Evolutionary conservation across 2,113 vertebrate species (phyloP), one percentile per base, ranked within the genome.

Genomic region (Mesoclemmys tuberculata): DNA sequence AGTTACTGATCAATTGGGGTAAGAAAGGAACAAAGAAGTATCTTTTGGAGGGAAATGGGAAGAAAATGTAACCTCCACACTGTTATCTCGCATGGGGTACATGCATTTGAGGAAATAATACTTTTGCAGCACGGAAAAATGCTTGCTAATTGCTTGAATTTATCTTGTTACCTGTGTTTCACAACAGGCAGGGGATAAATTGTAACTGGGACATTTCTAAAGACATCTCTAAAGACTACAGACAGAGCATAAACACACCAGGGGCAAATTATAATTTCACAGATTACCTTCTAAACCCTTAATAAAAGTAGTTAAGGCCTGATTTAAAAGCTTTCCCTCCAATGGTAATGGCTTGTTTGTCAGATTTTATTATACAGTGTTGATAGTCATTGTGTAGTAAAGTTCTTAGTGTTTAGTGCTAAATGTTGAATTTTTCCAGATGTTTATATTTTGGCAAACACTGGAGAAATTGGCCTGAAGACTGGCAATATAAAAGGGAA

Each of bases 131-230:
- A 90, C 75, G 82, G 87, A 97, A 88, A 78, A 97, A 94, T 96
- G 77, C 44, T 97, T 96, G 92, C 88, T 98, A 98, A 98, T 97
- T 97, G 96, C 91, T 95, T 97, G 52, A 80, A 96, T 98, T 46
- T 97, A 97, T 96, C 97, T 95, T 82, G 1, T 96, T 98, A 98
- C 89, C 2, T 2, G 85, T 80, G 74, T 97, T 98, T 96, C 96
- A 96, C 82, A 97, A 97, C 83, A 97, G 96, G 96, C 95, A 97
- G 90, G 86, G 84, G 90, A 93, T 96, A 94, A 95, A 95, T 88
- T 97, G 91, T 95, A 97, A 96, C 85, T 91, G 91, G 52, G 35
- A 97, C 88, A 95, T 92, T 92, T 93, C 92, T 96, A 93, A 97
- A 96, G 95, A 92, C 54, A 95, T 92, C 93, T 93, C 92, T 96